Percentiles rank a stretch among this genome's conserved stretches.
Conservation (phyloP, 2,113 vertebrate genomes). For the Narcine bancroftii region DNA sequence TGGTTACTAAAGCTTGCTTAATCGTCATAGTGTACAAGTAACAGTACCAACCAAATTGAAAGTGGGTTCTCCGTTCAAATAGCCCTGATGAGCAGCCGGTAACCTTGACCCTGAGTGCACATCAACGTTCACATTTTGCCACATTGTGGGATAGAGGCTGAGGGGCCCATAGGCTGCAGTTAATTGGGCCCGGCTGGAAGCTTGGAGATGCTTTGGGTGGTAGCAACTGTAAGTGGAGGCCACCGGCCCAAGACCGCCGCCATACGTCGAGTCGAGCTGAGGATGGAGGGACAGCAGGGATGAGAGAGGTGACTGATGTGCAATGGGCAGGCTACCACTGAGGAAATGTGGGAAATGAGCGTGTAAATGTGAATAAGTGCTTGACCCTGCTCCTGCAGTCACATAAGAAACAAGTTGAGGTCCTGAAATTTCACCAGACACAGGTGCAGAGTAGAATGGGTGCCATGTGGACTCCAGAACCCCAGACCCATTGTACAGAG, state of each 20-base stretch:
- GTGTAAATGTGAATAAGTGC: neutral
- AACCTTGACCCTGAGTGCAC: neutral
- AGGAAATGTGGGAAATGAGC: neutral
- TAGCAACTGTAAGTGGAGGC: neutral
- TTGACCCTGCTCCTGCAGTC: neutral
- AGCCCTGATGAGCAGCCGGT: neutral
- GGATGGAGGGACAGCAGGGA: neutral
- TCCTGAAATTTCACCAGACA: neutral
- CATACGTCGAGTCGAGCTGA: neutral
- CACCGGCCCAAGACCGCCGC: neutral
- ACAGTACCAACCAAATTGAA: neutral
- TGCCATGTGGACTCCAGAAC: neutral
- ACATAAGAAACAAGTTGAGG: neutral
- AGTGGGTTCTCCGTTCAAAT: neutral
- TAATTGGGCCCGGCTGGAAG: neutral
- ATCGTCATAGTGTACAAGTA: neutral
- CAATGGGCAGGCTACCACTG: no score
- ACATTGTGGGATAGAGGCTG: neutral
- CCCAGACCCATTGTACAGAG: neutral
- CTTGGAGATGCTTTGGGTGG: slow-evolving; percentile 19
- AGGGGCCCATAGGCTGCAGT: neutral
- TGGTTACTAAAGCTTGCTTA: neutral
- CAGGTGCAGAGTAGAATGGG: neutral
- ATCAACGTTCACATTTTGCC: neutral
- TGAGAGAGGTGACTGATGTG: neutral